Evolutionary conservation across 1,140 invertebrate species (phyloP).

Genomic region (Megalopta genalis): DNA sequence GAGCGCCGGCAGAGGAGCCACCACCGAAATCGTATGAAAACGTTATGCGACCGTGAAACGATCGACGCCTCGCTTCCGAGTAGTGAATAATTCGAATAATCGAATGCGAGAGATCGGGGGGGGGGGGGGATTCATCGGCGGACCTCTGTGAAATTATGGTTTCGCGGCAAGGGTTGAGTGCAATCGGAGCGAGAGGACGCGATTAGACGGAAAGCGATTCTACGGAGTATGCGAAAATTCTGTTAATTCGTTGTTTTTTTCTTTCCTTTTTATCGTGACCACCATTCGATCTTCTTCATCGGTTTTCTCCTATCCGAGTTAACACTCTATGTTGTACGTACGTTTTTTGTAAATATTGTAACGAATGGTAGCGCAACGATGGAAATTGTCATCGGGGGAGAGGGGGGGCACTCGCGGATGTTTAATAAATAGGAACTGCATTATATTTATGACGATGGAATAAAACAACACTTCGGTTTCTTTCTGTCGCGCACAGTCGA

Average conservation of each 20-base stretch:
- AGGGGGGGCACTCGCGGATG: slow-evolving; percentile 42
- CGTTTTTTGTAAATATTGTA: slow-evolving; percentile 76
- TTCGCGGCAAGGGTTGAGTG: slow-evolving; percentile 8
- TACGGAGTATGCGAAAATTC: slow-evolving; percentile 1
- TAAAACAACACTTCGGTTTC: background rate
- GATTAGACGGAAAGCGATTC: background rate
- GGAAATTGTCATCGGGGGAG: slow-evolving; percentile 54
- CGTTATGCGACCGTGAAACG: background rate
- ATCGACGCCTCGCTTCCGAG: too few relatives aligned
- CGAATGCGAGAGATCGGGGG: too few relatives aligned
- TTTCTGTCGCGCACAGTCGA: background rate
- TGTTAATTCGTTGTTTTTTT: slow-evolving; percentile 41
- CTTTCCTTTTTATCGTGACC: slow-evolving; percentile 45
- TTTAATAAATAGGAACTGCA: slow-evolving; percentile 66
- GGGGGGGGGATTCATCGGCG: too few relatives aligned
- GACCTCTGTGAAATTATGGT: too few relatives aligned
- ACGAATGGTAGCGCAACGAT: slow-evolving; percentile 65
- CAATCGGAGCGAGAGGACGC: background rate
- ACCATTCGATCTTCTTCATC: slow-evolving; percentile 16
- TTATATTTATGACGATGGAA: slow-evolving; percentile 48
- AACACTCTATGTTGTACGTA: slow-evolving; percentile 73
- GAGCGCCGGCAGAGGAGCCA: background rate
- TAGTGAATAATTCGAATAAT: too few relatives aligned
- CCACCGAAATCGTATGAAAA: too few relatives aligned
- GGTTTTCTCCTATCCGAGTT: slow-evolving; percentile 10